Conservation (phyloP, 2,888 invertebrate genomes). For the Trichogramma evanescens region DNA sequence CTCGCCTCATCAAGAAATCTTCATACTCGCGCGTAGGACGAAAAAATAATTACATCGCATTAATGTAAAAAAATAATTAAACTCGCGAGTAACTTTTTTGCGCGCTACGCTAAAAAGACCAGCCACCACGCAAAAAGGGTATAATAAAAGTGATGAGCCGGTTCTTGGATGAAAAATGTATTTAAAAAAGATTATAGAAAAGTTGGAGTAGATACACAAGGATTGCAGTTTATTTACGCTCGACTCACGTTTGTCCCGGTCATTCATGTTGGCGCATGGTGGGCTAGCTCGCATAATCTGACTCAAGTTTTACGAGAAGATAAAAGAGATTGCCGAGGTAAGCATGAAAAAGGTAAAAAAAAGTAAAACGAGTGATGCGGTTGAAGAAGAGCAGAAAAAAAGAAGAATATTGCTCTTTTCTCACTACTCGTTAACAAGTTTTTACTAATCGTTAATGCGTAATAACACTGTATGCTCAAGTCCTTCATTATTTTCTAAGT, state of each 20-base stretch:
- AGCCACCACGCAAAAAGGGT: not conserved
- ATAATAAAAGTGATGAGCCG: not conserved
- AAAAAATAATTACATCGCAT: too few relatives aligned
- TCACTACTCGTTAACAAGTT: constrained; percentile 17
- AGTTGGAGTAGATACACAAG: not conserved
- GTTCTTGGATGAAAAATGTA: constrained; percentile 2
- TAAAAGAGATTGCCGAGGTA: constrained; percentile 14
- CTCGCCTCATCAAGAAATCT: too few relatives aligned
- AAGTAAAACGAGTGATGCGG: not conserved
- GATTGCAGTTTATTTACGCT: not conserved
- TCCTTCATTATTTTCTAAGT: too few relatives aligned
- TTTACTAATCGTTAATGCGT: constrained; percentile 19
- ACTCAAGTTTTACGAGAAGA: constrained; percentile 20
- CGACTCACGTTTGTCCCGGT: constrained; percentile 8
- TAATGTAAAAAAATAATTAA: too few relatives aligned
- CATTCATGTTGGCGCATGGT: constrained; percentile 3
- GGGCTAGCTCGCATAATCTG: constrained; percentile 11
- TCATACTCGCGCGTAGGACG: too few relatives aligned
- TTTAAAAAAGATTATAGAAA: not conserved
- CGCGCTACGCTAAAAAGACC: not conserved
- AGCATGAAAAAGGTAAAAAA: constrained; percentile 8
- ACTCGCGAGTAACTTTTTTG: not conserved
- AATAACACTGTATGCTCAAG: not conserved
- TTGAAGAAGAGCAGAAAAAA: constrained; percentile 5
- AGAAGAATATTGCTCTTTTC: constrained; percentile 1